Conservation (phyloP, 2,797 vertebrate species). For the Spinus pinus region DNA sequence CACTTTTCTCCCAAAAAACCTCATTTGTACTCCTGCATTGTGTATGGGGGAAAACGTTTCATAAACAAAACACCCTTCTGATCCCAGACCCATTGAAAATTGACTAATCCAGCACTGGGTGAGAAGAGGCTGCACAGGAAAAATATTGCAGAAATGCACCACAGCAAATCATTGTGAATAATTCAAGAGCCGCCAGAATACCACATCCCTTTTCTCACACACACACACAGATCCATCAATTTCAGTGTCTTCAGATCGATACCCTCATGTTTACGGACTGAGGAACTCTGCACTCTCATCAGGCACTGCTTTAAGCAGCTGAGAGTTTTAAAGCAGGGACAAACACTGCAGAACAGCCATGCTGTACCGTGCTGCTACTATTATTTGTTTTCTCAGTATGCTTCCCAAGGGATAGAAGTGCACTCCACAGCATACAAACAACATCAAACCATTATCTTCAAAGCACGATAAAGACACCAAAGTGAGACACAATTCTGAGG, state of each 20-base stretch:
- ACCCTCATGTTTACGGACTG: background rate
- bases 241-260: background rate
- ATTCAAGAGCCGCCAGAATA: background rate
- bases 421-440: conserved; percentile 42
- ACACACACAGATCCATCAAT: background rate
- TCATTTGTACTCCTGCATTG: background rate
- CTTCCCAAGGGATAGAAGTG: conserved; percentile 21
- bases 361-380: background rate
- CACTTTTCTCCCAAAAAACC: background rate
- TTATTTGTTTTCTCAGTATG: conserved; percentile 53
- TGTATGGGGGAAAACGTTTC: background rate
- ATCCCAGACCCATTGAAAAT: background rate
- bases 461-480: conserved; percentile 27
- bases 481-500: conserved; percentile 40
- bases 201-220: background rate
- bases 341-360: background rate
- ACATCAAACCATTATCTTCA: conserved; percentile 34
- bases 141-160: background rate
- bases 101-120: background rate
- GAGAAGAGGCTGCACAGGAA: background rate
- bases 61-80: background rate
- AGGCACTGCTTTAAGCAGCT: background rate
- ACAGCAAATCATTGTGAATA: background rate
- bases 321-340: background rate
- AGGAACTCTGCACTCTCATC: background rate